Percentiles rank a stretch among this genome's conserved stretches.
Evolutionary conservation across 2,888 invertebrate species (phyloP).

Genomic region (Horisme vitalbata): DNA sequence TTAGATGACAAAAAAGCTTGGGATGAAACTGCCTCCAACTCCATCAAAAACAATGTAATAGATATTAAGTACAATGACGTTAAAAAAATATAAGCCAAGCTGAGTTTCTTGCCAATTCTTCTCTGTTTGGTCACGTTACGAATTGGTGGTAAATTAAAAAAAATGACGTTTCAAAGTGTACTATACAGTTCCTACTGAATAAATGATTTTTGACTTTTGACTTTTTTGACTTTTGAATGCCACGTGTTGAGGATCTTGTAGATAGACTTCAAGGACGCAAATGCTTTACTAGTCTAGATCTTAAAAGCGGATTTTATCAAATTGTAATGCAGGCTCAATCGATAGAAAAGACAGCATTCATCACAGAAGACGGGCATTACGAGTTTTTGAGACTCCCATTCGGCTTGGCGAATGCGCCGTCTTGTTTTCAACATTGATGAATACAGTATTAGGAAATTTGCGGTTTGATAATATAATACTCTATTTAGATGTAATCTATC

Average conservation of each 20-base stretch:
- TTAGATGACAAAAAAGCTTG: too few relatives aligned
- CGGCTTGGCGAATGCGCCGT: conserved; percentile 11
- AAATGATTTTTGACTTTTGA: too few relatives aligned
- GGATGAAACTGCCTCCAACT: too few relatives aligned
- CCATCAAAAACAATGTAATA: too few relatives aligned
- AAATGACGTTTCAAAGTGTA: too few relatives aligned
- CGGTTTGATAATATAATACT: conserved; percentile 1
- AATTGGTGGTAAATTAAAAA: too few relatives aligned
- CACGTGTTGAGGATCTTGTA: background rate
- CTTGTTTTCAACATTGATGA: conserved; percentile 15
- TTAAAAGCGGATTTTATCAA: conserved; percentile 1
- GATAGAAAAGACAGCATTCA: background rate
- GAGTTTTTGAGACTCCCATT: conserved; percentile 11
- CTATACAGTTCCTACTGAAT: too few relatives aligned
- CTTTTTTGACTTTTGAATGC: too few relatives aligned
- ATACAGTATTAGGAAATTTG: conserved; percentile 6
- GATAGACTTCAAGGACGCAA: background rate
- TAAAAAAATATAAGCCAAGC: too few relatives aligned
- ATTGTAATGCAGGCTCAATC: background rate
- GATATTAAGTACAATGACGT: too few relatives aligned
- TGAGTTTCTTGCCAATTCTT: too few relatives aligned
- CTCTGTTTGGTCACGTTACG: too few relatives aligned
- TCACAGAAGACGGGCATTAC: conserved; percentile 1
- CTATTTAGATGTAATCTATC: conserved; percentile 15
- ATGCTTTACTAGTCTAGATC: background rate